Evolutionary conservation across 2,797 vertebrate genomes (phyloP).

Genomic region (Cyclura pinguis): DNA sequence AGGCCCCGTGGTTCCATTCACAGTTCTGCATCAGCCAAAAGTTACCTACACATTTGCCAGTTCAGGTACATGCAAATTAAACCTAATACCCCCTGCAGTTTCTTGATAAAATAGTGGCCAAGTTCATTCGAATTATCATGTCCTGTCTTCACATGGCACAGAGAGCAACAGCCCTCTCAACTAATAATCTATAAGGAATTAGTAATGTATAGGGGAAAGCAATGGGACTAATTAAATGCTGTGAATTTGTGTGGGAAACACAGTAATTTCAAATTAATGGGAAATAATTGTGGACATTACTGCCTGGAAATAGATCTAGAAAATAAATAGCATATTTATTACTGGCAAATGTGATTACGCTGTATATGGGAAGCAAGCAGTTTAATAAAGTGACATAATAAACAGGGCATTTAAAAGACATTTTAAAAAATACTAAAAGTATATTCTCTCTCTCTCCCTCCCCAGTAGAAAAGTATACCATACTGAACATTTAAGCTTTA

Average conservation of each 20-base stretch:
- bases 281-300: background rate
- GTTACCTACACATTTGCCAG: background rate
- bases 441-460: no score
- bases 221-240: constrained; percentile 16
- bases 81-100: background rate
- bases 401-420: background rate
- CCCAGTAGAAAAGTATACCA: no score
- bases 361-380: background rate
- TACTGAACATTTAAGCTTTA: background rate
- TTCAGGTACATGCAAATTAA: background rate
- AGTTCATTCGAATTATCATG: background rate
- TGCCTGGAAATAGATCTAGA: background rate
- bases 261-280: constrained; percentile 21
- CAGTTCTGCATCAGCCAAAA: background rate
- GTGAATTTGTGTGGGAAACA: background rate
- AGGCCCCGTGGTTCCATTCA: background rate
- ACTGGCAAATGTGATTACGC: background rate
- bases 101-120: background rate
- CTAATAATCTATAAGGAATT: background rate
- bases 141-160: background rate
- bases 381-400: background rate
- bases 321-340: background rate
- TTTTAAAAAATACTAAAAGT: background rate
- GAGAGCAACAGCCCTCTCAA: background rate
- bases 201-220: background rate